phyloP scores from a whole-genome alignment of 2,797 vertebrate species.

The Loris lydekkerianus region DNA sequence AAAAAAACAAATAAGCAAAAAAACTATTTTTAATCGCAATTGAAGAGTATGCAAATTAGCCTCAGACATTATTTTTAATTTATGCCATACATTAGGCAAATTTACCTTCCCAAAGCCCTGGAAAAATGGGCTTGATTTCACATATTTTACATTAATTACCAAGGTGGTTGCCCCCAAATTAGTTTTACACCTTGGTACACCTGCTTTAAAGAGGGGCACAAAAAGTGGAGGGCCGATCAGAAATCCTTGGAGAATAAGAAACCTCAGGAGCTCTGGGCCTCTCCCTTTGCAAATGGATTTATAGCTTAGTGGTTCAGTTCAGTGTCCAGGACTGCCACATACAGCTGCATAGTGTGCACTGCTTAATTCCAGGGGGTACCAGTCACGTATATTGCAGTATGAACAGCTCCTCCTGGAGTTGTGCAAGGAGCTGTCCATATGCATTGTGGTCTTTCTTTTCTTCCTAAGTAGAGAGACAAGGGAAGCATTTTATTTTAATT shows the following conservation, averaged over 20 bases:
- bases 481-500: neutral
- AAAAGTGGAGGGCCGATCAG: neutral
- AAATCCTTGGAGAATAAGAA: slow-evolving; percentile 25
- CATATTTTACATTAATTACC: slow-evolving; percentile 77
- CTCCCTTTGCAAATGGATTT: neutral
- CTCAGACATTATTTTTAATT: slow-evolving; percentile 72
- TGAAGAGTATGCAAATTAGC: slow-evolving; percentile 70
- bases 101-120: slow-evolving; percentile 70
- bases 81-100: slow-evolving; percentile 84
- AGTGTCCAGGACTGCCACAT: neutral
- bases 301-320: neutral
- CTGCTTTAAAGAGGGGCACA: neutral
- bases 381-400: too few species aligned
- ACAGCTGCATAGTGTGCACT: neutral
- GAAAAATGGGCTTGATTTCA: slow-evolving; percentile 71
- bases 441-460: neutral
- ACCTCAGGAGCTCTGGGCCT: neutral
- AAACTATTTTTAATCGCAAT: slow-evolving; percentile 41
- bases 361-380: neutral
- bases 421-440: neutral
- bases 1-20: neutral
- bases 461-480: neutral
- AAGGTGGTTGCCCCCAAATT: slow-evolving; percentile 68
- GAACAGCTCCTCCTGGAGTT: neutral
- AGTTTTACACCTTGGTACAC: slow-evolving; percentile 70